Evolutionary conservation across 1,140 invertebrate genomes (phyloP), one percentile per base, ranked within the genome.

Genomic region (Drosophila biarmipes): DNA sequence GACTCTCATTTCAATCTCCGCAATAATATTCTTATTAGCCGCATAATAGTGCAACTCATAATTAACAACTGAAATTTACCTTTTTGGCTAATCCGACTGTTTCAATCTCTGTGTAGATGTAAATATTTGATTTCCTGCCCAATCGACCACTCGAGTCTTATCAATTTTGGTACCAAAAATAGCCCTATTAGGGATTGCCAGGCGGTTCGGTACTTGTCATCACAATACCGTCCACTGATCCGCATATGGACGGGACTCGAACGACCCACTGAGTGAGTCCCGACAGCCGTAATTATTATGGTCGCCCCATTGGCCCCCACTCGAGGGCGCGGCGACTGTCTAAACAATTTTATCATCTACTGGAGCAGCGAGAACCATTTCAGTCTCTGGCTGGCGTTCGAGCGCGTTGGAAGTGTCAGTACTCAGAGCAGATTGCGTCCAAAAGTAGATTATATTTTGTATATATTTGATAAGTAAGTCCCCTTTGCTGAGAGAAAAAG

Each of bases 321-420:
- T 38, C 19, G 64, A 46, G 67, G 64, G 63, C 29, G 67, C 43
- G 64, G 49, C 64, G 64, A 19, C 71, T 75, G 66, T 75, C 72
- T 75, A 75, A 75, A 75, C 72, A 71, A 75, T 75, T 66, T 74
- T 74, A 74, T 74, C 72, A 66, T 56, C 72, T n/a, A 59, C 46
- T 51, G 75, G 49, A 57, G 77, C 78, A 45, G 58, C 74, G 49
- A 43, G 51, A 58, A 78, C 27, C 19, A 58, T 57, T 21, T 82
- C 58, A 86, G 84, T 86, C 59, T 81, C 57, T 75, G 71, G 17
- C 78, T 48, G 57, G 62, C 79, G 40, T 42, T 84, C 46, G 79
- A 75, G 61, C 57, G 84, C 37, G 75, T 46, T 78, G 84, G 57
- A 72, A 76, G 84, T 89, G 56, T 40, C 37, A 19, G 31, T 5